Evolutionary conservation across 2,888 invertebrate species (phyloP), one percentile per base, ranked within the genome.

Genomic region (Lepidocyrtinus sp.): DNA sequence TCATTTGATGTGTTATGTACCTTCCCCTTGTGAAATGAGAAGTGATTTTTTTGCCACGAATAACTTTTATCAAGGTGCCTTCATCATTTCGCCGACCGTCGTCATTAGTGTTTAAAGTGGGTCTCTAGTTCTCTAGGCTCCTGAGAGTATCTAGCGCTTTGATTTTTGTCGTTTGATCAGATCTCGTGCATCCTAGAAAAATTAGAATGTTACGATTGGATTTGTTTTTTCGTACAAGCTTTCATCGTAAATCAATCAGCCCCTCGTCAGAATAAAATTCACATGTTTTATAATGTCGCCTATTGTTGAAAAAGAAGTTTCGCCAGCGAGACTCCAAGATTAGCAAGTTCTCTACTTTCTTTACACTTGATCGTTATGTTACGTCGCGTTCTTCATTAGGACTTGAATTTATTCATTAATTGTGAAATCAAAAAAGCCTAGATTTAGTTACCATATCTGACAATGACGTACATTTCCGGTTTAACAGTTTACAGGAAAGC

Each of bases 391-490:
- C 27, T 19, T 65, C 62, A 22, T 62, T 9, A 62, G 12, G 2
- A 15, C 22, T 9, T 9, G 5, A 21, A 19, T 62, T 9, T 22
- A 62, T 15, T 21, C 5, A 22, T 19, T 62, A 5, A 9, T 62
- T 62, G n/a, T 19, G 9, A 9, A 3, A 59, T n/a, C 5, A 22
- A 62, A 21, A 19, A 21, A 19, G 17, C 9, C 22, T 3, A 62
- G 9, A 21, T 22, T 3, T n/a, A n/a, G n/a, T n/a, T n/a, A n/a
- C n/a, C n/a, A n/a, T n/a, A n/a, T n/a, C 21, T 19, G 21, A 5
- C 9, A 9, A 65, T 9, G 7, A 21, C 25, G 68, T 68, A 22
- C 46, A 68, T 22, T 68, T 68, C 68, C 68, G 27, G 68, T 68
- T 68, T 46, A n/a, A 25, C n/a, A 24, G 25, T 21, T 15, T 1